Evolutionary conservation across 2,888 invertebrate species (phyloP).

Genomic region (Ischnura elegans): DNA sequence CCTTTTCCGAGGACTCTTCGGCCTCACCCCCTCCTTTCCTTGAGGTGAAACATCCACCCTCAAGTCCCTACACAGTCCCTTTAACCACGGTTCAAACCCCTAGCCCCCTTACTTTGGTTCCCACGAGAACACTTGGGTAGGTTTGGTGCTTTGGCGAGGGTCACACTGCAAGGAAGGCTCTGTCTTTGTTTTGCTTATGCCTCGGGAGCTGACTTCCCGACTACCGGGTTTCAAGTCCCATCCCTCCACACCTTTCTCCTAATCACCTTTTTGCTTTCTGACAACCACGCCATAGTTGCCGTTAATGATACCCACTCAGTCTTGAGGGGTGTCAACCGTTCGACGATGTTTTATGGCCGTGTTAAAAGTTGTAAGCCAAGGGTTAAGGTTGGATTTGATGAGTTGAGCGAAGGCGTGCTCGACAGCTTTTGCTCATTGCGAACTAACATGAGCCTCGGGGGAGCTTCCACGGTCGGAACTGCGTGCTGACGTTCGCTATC

Average conservation of each 20-base stretch:
- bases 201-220: background rate
- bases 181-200: background rate
- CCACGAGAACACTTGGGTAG: constrained; percentile 39
- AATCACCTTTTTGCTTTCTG: constrained; percentile 2
- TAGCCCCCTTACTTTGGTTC: background rate
- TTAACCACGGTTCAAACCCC: background rate
- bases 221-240: background rate
- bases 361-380: constrained; percentile 35
- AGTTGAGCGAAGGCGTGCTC: background rate
- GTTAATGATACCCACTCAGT: background rate
- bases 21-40: background rate
- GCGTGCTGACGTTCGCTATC: background rate
- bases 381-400: background rate
- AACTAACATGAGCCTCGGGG: background rate
- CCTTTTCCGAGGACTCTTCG: background rate
- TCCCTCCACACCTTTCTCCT: background rate
- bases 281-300: background rate
- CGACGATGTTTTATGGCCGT: background rate
- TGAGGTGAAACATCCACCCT: background rate
- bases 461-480: background rate
- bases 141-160: background rate
- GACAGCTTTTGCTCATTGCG: background rate
- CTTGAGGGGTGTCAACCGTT: background rate
- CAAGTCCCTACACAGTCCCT: background rate
- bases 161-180: background rate